These are phyloP conservation scores for Penaeus chinensis DNA, from an alignment of 1,140 invertebrate genomes.

Conservation along the genomic window DNA sequence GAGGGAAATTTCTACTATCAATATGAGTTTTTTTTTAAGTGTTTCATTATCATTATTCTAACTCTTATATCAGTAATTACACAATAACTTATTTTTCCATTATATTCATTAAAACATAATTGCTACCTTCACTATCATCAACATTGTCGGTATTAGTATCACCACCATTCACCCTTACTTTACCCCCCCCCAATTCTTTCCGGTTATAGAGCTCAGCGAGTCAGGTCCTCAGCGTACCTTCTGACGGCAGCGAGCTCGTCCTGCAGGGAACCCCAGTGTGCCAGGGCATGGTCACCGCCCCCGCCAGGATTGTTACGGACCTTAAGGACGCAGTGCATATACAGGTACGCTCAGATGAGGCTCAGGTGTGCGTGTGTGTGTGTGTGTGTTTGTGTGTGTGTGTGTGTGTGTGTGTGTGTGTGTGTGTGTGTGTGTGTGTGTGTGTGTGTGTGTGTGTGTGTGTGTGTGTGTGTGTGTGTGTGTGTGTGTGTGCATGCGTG, in stretches of 20 bases:
- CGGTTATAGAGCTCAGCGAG: constrained; percentile 65
- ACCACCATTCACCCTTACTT: no score
- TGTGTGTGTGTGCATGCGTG: no score
- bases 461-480: no score
- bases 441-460: no score
- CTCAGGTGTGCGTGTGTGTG: not conserved
- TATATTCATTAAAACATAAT: no score
- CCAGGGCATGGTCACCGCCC: constrained; percentile 75
- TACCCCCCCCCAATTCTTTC: not conserved
- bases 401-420: not conserved
- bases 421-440: not conserved
- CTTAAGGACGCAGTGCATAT: constrained; percentile 8
- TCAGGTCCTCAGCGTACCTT: constrained; percentile 25
- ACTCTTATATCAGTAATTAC: no score
- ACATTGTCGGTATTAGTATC: no score
- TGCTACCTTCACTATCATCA: no score
- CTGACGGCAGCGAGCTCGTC: not conserved
- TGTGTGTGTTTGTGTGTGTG: not conserved
- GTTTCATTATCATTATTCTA: no score
- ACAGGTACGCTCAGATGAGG: constrained; percentile 14
- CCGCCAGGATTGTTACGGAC: constrained; percentile 76
- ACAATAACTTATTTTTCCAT: no score
- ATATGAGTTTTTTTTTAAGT: no score
- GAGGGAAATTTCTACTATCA: no score
- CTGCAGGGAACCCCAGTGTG: constrained; percentile 79